Evolutionary conservation across 2,113 vertebrate genomes (phyloP).

Genomic region (Cinclus cinclus): DNA sequence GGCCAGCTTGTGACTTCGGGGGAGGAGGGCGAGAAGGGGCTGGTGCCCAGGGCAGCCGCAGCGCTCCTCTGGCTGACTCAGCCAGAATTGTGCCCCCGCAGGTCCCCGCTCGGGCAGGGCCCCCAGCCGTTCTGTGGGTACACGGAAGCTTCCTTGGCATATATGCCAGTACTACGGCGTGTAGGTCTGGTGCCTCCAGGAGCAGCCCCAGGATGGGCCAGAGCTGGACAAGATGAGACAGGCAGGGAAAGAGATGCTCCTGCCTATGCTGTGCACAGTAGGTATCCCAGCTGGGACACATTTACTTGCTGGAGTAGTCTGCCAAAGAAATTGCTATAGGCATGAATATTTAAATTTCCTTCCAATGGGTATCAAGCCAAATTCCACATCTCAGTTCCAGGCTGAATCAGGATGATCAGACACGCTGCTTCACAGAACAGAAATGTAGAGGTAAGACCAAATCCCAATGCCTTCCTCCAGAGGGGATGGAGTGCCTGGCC

Average conservation of each 20-base stretch:
- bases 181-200: not conserved
- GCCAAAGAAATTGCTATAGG: not conserved
- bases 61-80: not conserved
- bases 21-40: not conserved
- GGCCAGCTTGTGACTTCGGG: not conserved
- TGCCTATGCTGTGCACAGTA: not conserved
- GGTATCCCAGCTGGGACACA: not conserved
- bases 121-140: not conserved
- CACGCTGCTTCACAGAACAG: not conserved
- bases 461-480: not conserved
- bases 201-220: not conserved
- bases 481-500: not conserved
- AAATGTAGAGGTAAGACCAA: not conserved
- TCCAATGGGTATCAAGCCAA: not conserved
- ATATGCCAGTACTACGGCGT: fast-evolving
- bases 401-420: not conserved
- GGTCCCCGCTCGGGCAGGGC: not conserved
- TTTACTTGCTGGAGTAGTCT: not conserved
- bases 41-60: not conserved
- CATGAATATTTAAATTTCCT: not conserved
- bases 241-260: not conserved
- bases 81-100: not conserved
- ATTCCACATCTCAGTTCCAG: not conserved
- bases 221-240: not conserved
- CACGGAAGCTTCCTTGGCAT: not conserved